Conservation (phyloP, 2,888 invertebrate species). For the Pristionchus fissidentatus region DNA sequence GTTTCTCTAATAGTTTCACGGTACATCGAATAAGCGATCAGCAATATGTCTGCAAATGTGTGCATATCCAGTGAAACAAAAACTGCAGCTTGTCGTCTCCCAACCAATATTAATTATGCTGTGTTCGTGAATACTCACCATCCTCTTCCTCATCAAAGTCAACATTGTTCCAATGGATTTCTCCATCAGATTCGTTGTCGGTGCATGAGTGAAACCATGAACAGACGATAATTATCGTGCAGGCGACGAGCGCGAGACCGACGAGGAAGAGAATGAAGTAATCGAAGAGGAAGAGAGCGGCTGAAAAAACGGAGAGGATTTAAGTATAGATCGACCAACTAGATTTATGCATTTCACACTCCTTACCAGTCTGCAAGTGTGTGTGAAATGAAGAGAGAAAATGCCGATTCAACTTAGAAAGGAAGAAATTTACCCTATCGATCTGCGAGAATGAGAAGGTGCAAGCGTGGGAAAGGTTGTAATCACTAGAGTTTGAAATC, state of each 20-base stretch:
- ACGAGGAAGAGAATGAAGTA: neutral
- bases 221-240: neutral
- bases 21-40: no score
- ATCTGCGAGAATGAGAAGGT: no score
- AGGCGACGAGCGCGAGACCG: neutral
- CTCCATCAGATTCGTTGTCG: neutral
- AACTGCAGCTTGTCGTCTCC: no score
- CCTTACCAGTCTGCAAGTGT: neutral
- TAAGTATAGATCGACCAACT: neutral
- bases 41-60: no score
- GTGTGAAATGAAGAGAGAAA: neutral
- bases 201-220: neutral
- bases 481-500: no score
- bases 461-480: no score
- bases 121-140: no score
- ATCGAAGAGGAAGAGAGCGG: neutral
- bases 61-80: no score
- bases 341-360: neutral
- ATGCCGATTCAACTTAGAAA: no score
- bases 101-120: no score
- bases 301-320: neutral
- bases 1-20: no score
- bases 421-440: no score
- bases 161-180: neutral
- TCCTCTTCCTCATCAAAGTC: neutral